phyloP scores from a whole-genome alignment of 35 echinoderm and acorn worm species.

The Lytechinus variegatus region DNA sequence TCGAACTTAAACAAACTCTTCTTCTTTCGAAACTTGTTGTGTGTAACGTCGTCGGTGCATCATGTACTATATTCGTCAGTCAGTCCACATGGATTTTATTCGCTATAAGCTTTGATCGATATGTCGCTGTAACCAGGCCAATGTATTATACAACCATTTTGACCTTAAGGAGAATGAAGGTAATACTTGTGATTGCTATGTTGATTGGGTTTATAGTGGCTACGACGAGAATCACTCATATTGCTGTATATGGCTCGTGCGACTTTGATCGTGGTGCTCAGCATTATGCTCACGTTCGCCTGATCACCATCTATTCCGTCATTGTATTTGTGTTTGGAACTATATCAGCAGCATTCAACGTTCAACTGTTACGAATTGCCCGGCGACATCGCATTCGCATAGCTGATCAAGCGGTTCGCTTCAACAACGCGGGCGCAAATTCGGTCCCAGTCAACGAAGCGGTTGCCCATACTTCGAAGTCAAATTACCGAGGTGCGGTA shows the following conservation, averaged over 20 bases:
- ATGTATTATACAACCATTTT: not conserved
- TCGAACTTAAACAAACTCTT: not conserved
- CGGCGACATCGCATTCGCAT: slow-evolving; percentile 10
- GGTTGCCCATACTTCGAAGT: not conserved
- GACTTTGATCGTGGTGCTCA: slow-evolving; percentile 4
- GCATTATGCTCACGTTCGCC: not conserved
- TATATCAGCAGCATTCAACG: not conserved
- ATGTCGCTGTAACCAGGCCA: slow-evolving; percentile 28
- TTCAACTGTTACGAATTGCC: not conserved
- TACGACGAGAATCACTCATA: not conserved
- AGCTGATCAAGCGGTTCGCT: not conserved
- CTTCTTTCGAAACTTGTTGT: not conserved
- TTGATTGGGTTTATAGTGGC: not conserved
- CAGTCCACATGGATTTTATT: slow-evolving; percentile 44
- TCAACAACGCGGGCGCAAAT: not conserved
- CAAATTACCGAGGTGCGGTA: not conserved
- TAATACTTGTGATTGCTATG: not conserved
- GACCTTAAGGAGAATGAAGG: not conserved
- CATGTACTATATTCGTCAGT: not conserved
- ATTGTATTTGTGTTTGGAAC: not conserved
- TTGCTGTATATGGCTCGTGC: slow-evolving; percentile 18
- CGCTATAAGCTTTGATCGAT: slow-evolving; percentile 34
- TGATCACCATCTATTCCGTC: not conserved
- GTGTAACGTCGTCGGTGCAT: slow-evolving; percentile 7
- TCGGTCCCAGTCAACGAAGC: not conserved